Evolutionary conservation across 2,888 invertebrate genomes (phyloP), one percentile per base, ranked within the genome.

Genomic region (Lasius fuliginosus): DNA sequence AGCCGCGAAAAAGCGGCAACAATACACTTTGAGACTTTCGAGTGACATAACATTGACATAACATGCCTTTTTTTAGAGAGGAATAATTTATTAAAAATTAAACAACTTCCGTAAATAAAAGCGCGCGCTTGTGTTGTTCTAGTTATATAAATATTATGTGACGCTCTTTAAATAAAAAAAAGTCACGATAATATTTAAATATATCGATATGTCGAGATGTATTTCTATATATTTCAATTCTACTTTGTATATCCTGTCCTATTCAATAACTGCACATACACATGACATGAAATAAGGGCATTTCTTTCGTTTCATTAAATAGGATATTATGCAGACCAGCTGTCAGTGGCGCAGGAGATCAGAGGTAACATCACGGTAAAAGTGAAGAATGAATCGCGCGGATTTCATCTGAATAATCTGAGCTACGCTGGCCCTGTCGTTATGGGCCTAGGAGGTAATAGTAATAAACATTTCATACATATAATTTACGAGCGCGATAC

Each of bases 361-460:
- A 96, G 97, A 76, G 98, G 97, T 40, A 98, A 98, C 95, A 96
- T 97, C 42, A 98, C 98, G 0, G 96, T 98, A 68, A 96, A 97
- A 46, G 97, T 98, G 36, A 98, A 98, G 95, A 98, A 98, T 93
- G 98, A 98, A 94, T 97, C 97, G 9, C 96, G 98, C 60, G 98
- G 98, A 23, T 98, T 98, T 94, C 98, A 98, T 93, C 96, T 98
- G 88, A 98, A 98, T 95, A 98, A 98, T 94, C 96, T 99, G 76
- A 98, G 98, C 0, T 99, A 99, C 94, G 98, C 98, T n/a, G 99
- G 99, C 0, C 99, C 99, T 1, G 98, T 99, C 88, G 97, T 99
- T 76, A 99, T 99, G 99, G 99, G 99, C 46, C 97, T 99, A 86
- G 99, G 99, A 95, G 98, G 98, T 97, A 95, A 95, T 91, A 75